phyloP scores from a whole-genome alignment of 2,113 vertebrate genomes.

The Odontesthes bonariensis region DNA sequence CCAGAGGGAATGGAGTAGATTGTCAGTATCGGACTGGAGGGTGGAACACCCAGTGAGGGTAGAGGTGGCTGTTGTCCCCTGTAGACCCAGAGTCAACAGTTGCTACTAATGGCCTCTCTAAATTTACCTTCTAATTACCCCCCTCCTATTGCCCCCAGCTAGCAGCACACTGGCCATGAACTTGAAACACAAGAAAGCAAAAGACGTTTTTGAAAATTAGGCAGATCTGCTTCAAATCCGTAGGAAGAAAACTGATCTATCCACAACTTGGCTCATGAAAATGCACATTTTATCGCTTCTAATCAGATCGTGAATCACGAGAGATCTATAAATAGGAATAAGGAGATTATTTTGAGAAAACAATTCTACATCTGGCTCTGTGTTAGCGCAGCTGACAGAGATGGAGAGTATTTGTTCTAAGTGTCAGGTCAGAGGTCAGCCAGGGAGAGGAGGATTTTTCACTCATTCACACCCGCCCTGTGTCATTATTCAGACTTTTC shows the following conservation, averaged over 20 bases:
- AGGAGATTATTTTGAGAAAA: slow-evolving; percentile 39
- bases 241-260: slow-evolving; percentile 21
- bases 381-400: slow-evolving; percentile 73
- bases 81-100: slow-evolving; percentile 73
- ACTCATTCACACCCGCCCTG: slow-evolving; percentile 60
- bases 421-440: slow-evolving; percentile 69
- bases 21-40: slow-evolving; percentile 39
- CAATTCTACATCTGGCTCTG: slow-evolving; percentile 49
- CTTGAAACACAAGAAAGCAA: slow-evolving; percentile 59
- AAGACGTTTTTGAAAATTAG: slow-evolving; percentile 25
- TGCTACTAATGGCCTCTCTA: slow-evolving; percentile 77
- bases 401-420: slow-evolving; percentile 70
- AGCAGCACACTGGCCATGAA: slow-evolving; percentile 68
- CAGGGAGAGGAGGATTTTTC: slow-evolving; percentile 67
- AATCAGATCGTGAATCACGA: slow-evolving; percentile 34
- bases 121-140: slow-evolving; percentile 78
- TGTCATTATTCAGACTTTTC: slow-evolving; percentile 73
- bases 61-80: slow-evolving; percentile 66
- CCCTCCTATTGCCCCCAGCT: slow-evolving; percentile 68
- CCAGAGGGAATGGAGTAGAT: slow-evolving; percentile 53
- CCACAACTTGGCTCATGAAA: slow-evolving; percentile 9
- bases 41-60: slow-evolving; percentile 70
- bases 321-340: slow-evolving; percentile 47
- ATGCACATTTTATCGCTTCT: slow-evolving; percentile 28
- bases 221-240: slow-evolving; percentile 45